Conservation (phyloP, 2,113 vertebrate genomes). For the Alligator sinensis region DNA sequence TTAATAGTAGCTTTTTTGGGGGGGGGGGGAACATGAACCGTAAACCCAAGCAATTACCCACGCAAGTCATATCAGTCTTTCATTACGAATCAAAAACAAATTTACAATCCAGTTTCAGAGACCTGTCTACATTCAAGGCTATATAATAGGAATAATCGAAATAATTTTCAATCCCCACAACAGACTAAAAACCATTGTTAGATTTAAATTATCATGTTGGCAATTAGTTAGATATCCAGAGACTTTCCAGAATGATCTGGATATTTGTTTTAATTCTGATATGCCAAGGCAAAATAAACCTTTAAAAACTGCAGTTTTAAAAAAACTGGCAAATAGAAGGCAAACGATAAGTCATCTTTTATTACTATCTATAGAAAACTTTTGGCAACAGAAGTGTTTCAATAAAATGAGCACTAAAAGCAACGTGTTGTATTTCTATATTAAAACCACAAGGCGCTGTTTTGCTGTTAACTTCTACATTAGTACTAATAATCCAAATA, state of each 20-base stretch:
- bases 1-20: background rate
- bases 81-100: accelerated
- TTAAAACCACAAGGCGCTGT: background rate
- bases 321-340: background rate
- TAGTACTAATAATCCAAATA: accelerated
- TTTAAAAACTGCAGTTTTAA: background rate
- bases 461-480: background rate
- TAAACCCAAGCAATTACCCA: background rate
- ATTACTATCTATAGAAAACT: accelerated
- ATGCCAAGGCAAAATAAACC: background rate
- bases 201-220: background rate
- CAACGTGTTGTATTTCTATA: accelerated
- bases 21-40: too few relatives aligned
- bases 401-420: accelerated
- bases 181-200: background rate
- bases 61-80: background rate
- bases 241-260: accelerated
- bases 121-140: background rate
- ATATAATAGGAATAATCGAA: background rate
- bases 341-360: background rate
- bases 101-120: background rate
- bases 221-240: accelerated
- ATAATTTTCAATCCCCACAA: background rate
- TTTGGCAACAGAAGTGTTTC: accelerated
- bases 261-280: accelerated